Base-by-base conservation (phyloP, 2,888 invertebrate genomes). In the Ephialtes manifestator region DNA sequence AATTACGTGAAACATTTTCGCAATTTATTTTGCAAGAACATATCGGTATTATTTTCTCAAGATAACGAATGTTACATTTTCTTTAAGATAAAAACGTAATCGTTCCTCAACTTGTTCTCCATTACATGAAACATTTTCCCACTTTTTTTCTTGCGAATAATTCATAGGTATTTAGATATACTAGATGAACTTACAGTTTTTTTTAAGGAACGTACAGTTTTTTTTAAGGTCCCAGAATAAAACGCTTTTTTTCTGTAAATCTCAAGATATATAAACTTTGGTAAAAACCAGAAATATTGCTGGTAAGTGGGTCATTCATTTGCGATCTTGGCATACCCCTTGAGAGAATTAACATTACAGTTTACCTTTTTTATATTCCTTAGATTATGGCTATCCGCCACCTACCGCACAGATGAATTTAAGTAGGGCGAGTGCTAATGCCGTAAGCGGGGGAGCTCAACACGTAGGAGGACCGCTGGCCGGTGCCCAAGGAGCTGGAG, bases 401-500 rank as follows among this genome's bases (percentile, higher is more conserved):
- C 88, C 89, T 55, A 91, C 89, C 70, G 79, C 91, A 70, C 83
- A 87, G 68, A 68, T 92, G 67, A 91, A 89, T 88, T 87, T 93
- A 87, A 91, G 86, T 81, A 90, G 93, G 80, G 87, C 91, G 83
- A 90, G 88, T 87, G 87, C 91, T 76, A 93, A 89, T 86, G 89
- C 91, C 72, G 92, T 94, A n/a, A 91, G 89, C 84, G 90, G 90
- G 83, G 92, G 92, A 68, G 91, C 90, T 78, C 92, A 92, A 84
- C 93, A 93, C 85, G 90, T 93, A 68, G 89, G 91, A 75, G 92
- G 91, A 70, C 91, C 92, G 83, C 88, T 94, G 88, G 88, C 91
- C 80, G 90, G 90, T 87, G 90, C 91, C 81, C 93, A 93, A 90
- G 92, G 92, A 89, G 91, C 92, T 85, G 86, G 92, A 76, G 91